Conservation (phyloP, 92 coral and sea anemone genomes). For the Galaxea fascicularis region DNA sequence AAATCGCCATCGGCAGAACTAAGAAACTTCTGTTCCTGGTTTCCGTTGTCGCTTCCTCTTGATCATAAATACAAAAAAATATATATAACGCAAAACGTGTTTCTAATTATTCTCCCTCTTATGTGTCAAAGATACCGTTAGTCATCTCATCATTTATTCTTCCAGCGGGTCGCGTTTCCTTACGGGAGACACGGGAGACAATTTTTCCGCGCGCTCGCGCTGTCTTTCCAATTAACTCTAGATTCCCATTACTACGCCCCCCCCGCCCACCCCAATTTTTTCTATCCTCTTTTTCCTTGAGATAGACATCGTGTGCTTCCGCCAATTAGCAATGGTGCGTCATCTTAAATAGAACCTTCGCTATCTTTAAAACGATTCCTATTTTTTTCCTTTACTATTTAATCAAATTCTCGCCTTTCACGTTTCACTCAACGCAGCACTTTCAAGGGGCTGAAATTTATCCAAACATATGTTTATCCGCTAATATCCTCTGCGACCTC, state of each 20-base stretch:
- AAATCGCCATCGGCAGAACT: neutral
- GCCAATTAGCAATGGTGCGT: neutral
- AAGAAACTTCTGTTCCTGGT: neutral
- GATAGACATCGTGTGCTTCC: no score
- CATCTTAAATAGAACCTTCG: neutral
- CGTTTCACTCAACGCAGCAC: slow-evolving; percentile 7
- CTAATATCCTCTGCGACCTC: neutral
- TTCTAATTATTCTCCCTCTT: neutral
- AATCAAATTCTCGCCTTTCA: neutral
- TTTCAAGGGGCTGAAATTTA: neutral
- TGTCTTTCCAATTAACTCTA: no score
- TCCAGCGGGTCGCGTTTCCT: no score
- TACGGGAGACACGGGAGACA: no score
- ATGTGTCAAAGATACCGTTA: no score
- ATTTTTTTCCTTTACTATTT: neutral
- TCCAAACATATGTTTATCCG: neutral
- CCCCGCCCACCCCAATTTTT: neutral
- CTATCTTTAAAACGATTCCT: neutral
- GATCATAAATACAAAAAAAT: neutral
- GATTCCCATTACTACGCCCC: neutral
- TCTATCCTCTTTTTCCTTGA: neutral
- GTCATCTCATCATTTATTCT: no score
- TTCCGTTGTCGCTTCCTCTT: neutral
- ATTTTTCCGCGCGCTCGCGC: no score
- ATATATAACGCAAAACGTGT: neutral